Conservation (phyloP, 1,140 invertebrate species). For the Chlorops oryzae region DNA sequence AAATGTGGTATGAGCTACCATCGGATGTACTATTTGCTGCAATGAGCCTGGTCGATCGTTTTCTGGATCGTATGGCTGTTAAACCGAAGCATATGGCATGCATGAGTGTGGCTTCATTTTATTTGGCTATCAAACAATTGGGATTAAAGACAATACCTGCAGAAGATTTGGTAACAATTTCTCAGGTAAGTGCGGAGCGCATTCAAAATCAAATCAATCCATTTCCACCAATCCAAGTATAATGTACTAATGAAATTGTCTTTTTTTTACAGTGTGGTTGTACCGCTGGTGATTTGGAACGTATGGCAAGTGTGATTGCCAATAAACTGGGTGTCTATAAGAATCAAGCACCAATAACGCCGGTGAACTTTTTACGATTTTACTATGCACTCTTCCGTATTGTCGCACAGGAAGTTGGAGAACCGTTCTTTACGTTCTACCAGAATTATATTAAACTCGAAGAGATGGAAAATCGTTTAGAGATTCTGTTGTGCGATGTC, state of each 20-base stretch:
- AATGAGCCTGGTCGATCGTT: slow-evolving; percentile 71
- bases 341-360: slow-evolving; percentile 54
- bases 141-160: slow-evolving; percentile 43
- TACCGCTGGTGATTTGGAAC: slow-evolving; percentile 63
- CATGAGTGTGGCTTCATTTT: slow-evolving; percentile 46
- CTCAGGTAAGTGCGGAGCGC: slow-evolving; percentile 30
- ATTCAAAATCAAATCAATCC: background rate
- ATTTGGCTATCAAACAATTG: slow-evolving; percentile 46
- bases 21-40: slow-evolving; percentile 70
- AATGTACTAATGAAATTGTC: slow-evolving; percentile 4
- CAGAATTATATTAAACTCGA: slow-evolving; percentile 45
- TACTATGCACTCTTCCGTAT: slow-evolving; percentile 57
- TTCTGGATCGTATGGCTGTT: slow-evolving; percentile 66
- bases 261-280: slow-evolving; percentile 63
- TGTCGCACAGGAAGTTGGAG: slow-evolving; percentile 50
- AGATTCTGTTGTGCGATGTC: slow-evolving; percentile 66
- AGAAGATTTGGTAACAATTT: slow-evolving; percentile 47
- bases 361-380: slow-evolving; percentile 61
- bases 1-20: slow-evolving; percentile 75
- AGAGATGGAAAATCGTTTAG: slow-evolving; percentile 59
- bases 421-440: slow-evolving; percentile 49
- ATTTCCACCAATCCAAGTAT: background rate
- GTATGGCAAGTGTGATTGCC: slow-evolving; percentile 66
- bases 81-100: slow-evolving; percentile 48
- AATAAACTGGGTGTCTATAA: slow-evolving; percentile 63